Conservation (phyloP, 2,888 invertebrate species). For the Rhamnusium bicolor region DNA sequence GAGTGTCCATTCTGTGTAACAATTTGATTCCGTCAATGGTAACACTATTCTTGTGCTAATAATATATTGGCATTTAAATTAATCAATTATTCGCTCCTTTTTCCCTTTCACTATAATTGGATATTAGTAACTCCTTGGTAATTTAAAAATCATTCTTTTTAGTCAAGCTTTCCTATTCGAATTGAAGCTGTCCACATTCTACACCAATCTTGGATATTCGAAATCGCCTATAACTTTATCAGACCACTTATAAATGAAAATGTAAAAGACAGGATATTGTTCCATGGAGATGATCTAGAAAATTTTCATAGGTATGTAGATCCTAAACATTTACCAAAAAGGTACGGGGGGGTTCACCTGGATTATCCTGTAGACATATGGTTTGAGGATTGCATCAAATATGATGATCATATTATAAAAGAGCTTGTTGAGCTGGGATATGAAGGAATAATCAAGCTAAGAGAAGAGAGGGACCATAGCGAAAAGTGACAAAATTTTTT, state of each 20-base stretch:
- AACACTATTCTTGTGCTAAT: no score
- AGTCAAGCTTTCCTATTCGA: slow-evolving; percentile 81
- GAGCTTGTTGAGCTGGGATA: slow-evolving; percentile 77
- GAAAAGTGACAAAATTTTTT: background rate
- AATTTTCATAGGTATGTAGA: slow-evolving; percentile 81
- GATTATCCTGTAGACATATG: slow-evolving; percentile 49
- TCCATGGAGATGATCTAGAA: slow-evolving; percentile 80
- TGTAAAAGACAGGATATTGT: slow-evolving; percentile 76
- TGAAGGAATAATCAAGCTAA: slow-evolving; percentile 29
- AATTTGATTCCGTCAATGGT: no score
- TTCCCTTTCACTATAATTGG: no score
- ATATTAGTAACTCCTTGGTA: no score
- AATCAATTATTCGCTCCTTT: no score
- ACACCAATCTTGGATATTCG: slow-evolving; percentile 85
- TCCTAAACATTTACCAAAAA: slow-evolving; percentile 77
- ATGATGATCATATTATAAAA: slow-evolving; percentile 74
- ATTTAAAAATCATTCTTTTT: no score
- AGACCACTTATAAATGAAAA: slow-evolving; percentile 77
- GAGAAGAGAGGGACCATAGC: slow-evolving; percentile 2
- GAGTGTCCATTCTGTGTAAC: no score
- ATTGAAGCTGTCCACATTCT: slow-evolving; percentile 83
- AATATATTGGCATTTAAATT: no score
- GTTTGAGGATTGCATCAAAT: slow-evolving; percentile 65
- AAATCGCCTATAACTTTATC: slow-evolving; percentile 82
- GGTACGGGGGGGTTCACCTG: slow-evolving; percentile 73